Percentiles rank a stretch among this genome's conserved stretches.
Conservation (phyloP, 2,888 invertebrate genomes). For the Calameuta pallipes region DNA sequence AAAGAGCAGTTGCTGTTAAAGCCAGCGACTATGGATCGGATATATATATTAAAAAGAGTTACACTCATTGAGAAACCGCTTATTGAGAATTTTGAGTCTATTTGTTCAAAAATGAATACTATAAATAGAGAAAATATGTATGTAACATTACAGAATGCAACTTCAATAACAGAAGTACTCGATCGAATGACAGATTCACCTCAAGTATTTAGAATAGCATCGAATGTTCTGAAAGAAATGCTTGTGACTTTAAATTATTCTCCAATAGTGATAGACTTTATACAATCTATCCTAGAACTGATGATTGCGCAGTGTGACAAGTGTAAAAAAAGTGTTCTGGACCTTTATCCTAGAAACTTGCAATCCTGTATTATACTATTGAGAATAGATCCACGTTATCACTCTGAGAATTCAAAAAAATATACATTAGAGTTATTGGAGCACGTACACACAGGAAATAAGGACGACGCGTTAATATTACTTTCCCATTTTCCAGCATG, state of each 20-base stretch:
- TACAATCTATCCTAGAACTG: conserved; percentile 35
- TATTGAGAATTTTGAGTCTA: conserved; percentile 32
- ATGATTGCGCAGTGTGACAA: conserved; percentile 33
- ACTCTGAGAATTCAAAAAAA: conserved; percentile 39
- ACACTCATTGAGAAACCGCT: conserved; percentile 52
- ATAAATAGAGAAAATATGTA: conserved; percentile 12
- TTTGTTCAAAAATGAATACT: conserved; percentile 18
- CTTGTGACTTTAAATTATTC: conserved; percentile 41
- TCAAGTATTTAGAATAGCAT: conserved; percentile 43
- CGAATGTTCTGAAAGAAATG: conserved; percentile 44
- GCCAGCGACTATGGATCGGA: conserved; percentile 37
- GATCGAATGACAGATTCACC: conserved; percentile 37
- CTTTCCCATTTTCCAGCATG: conserved; percentile 54
- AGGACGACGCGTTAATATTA: conserved; percentile 40
- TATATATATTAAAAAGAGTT: conserved; percentile 41
- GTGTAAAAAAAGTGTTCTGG: conserved; percentile 38
- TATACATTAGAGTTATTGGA: conserved; percentile 37
- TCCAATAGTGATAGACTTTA: conserved; percentile 38
- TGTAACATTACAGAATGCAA: conserved; percentile 8
- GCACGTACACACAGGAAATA: conserved; percentile 35
- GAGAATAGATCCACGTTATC: conserved; percentile 43
- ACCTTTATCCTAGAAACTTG: conserved; percentile 52
- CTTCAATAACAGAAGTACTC: conserved; percentile 30
- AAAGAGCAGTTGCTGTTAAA: conserved; percentile 34
- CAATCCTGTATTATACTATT: conserved; percentile 48